Conservation (phyloP, 2,113 vertebrate genomes). For the Sitta europaea region DNA sequence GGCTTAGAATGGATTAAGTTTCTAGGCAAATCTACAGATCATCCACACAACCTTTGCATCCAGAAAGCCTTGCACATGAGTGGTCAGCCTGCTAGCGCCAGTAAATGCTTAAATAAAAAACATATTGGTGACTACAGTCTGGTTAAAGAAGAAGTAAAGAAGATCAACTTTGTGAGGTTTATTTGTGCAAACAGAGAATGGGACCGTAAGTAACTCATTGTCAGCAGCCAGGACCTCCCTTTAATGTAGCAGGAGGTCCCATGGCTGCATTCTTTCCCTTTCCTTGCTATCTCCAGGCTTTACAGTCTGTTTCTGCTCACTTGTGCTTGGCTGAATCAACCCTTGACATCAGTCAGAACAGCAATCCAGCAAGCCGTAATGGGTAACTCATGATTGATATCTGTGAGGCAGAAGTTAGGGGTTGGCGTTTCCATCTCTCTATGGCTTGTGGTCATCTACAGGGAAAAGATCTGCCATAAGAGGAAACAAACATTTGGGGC, state of each 20-base stretch:
- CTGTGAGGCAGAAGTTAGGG: not conserved
- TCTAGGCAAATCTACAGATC: conserved; percentile 19
- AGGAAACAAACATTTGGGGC: not conserved
- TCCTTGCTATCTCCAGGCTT: not conserved
- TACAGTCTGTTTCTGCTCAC: not conserved
- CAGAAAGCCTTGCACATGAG: not conserved
- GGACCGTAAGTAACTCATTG: not conserved
- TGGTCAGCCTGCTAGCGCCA: not conserved
- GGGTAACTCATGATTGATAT: conserved; percentile 22
- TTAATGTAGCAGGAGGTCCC: not conserved
- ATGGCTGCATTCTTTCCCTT: not conserved
- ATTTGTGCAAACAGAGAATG: not conserved
- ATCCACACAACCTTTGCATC: not conserved
- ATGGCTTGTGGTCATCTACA: not conserved
- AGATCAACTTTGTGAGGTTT: not conserved
- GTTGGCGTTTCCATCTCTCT: not conserved
- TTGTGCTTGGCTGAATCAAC: not conserved
- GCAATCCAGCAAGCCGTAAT: not conserved
- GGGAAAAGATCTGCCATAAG: not conserved
- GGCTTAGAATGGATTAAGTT: conserved; percentile 48
- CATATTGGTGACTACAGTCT: not conserved
- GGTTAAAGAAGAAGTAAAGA: not conserved
- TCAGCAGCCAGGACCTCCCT: not conserved
- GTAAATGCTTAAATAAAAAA: conserved; percentile 4
- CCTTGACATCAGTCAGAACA: not conserved